phyloP scores from a whole-genome alignment of 64 coral and sea anemone genomes.

The Hydrozoanthus tunicans region DNA sequence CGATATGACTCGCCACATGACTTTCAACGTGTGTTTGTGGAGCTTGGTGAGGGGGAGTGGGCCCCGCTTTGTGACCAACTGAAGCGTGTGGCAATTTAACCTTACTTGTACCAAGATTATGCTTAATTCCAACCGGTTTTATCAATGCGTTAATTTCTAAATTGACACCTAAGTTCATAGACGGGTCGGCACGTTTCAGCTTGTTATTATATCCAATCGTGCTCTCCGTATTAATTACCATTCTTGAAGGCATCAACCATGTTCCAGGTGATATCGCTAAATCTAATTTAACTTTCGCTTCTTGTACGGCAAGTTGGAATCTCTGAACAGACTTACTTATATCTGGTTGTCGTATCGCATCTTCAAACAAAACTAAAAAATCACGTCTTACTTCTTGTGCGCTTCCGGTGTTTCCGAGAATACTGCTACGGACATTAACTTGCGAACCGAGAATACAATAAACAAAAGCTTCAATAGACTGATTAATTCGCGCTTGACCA shows the following conservation, averaged over 20 bases:
- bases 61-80: not conserved
- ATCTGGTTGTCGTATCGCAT: slow-evolving; percentile 22
- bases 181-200: not conserved
- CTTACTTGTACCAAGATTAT: too few species aligned
- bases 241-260: slow-evolving; percentile 48
- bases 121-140: not conserved
- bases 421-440: slow-evolving; percentile 31
- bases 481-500: slow-evolving; percentile 31
- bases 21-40: slow-evolving; percentile 16
- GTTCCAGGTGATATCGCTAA: slow-evolving; percentile 29
- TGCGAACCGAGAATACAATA: slow-evolving; percentile 19
- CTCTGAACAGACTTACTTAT: slow-evolving; percentile 30
- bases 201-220: slow-evolving; percentile 54
- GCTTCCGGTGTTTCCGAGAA: slow-evolving; percentile 27
- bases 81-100: slow-evolving; percentile 28
- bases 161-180: slow-evolving; percentile 59
- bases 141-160: slow-evolving; percentile 34
- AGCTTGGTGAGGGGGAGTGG: not conserved
- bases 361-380: slow-evolving; percentile 30
- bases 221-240: slow-evolving; percentile 35
- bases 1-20: slow-evolving; percentile 19
- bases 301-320: not conserved
- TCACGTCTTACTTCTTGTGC: slow-evolving; percentile 35
- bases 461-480: slow-evolving; percentile 38
- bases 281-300: slow-evolving; percentile 41